Base-by-base conservation (phyloP, 2,113 vertebrate species). In the Spea bombifrons region DNA sequence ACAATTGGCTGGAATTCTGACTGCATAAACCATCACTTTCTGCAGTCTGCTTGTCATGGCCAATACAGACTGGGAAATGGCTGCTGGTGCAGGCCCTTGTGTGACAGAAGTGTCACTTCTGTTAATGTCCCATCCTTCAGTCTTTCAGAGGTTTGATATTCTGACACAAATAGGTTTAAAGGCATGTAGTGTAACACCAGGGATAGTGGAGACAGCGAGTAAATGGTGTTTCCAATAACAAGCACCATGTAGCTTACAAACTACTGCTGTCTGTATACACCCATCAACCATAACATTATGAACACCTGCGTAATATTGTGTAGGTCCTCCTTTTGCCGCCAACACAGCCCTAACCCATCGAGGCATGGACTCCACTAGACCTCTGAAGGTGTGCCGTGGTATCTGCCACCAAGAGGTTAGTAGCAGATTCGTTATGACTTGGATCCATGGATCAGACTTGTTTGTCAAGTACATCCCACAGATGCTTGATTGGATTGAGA, bases 101-200 rank as follows among this genome's bases (percentile, higher is more conserved):
- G 45, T 68, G 45, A 47, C 8, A 4, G 48, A 47, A 47, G 45
- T 68, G 66, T 68, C 66, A 68, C 66, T 47, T 68, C 66, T 68
- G 44, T 12, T 68, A 68, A 68, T 48, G n/a, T 46, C 66, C 7
- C 66, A 16, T 15, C 66, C 61, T 4, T 64, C n/a, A 7, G 2
- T 7, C 8, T 64, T 2, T 5, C 61, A 64, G n/a, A 64, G 5
- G 5, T 16, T 17, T 30, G 61, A 16, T 8, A 6, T 16, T 64
- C 13, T 64, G 61, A 59, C 15, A 13, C 9, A 4, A 12, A 9
- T 5, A 59, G 55, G 30, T 13, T 59, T 59, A 13, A 59, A 9
- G 55, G 55, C 4, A 59, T 8, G 55, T 5, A 13, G 4, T 59
- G 55, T 59, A 59, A 59, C 5, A 9, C 15, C 55, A 9, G 55